Conservation (phyloP, 2,888 invertebrate species). For the Itoplectis maculator region DNA sequence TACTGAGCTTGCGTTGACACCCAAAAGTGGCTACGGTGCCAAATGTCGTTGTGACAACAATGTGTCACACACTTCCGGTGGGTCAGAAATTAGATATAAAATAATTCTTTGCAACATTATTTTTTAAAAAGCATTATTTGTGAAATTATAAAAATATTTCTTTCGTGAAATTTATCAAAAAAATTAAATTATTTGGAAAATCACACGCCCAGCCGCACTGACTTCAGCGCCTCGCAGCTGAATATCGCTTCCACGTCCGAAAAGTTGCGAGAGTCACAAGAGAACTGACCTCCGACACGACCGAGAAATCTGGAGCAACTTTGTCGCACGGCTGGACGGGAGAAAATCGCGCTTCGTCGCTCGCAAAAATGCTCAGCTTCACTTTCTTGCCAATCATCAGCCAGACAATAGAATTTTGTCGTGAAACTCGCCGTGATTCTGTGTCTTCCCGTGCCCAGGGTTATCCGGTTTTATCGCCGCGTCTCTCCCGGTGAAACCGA, state of each 20-base stretch:
- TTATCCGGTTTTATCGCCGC: not conserved
- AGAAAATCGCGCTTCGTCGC: conserved; percentile 4
- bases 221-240: not conserved
- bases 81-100: too few species aligned
- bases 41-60: too few species aligned
- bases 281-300: conserved; percentile 24
- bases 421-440: not conserved
- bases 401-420: conserved; percentile 17
- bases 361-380: conserved; percentile 9
- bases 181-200: not conserved
- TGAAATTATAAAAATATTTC: too few species aligned
- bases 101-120: too few species aligned
- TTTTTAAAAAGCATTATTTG: too few species aligned
- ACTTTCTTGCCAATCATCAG: conserved; percentile 2
- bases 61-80: too few species aligned
- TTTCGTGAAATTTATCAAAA: too few species aligned
- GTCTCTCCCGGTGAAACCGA: not conserved
- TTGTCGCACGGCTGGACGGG: conserved; percentile 4
- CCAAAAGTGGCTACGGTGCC: too few species aligned
- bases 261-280: not conserved
- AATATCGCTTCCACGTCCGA: not conserved
- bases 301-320: conserved; percentile 30
- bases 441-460: not conserved
- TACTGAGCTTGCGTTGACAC: too few species aligned
- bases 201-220: not conserved